Percentiles rank a stretch among this genome's conserved stretches.
These are phyloP conservation scores for Crocuta crocuta DNA, from an alignment of 2,113 vertebrate genomes.

Conservation along the genomic window DNA sequence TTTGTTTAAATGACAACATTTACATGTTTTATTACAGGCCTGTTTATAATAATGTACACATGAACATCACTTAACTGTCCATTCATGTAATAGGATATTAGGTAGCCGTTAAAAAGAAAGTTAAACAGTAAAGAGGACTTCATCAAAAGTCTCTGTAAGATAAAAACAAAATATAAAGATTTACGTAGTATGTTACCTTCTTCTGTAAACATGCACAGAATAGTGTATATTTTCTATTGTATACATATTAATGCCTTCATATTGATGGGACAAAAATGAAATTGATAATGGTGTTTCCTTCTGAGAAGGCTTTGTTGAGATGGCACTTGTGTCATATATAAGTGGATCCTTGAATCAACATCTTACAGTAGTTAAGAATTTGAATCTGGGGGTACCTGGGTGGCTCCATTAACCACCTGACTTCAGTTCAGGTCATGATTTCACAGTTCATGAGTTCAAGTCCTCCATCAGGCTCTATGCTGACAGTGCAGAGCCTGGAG, in stretches of 20 bases:
- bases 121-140: not conserved
- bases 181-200: not conserved
- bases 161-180: slow-evolving; percentile 9
- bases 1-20: not conserved
- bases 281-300: not conserved
- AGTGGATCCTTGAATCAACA: not conserved
- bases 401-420: no score
- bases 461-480: no score
- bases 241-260: not conserved
- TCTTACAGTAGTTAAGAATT: not conserved
- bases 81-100: not conserved
- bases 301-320: not conserved
- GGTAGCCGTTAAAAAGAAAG: not conserved
- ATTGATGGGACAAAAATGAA: not conserved
- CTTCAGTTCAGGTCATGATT: no score
- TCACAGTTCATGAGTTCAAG: no score
- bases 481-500: no score
- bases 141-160: not conserved
- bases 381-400: not conserved
- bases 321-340: not conserved
- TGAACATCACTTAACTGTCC: not conserved
- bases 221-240: not conserved
- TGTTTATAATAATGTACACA: not conserved
- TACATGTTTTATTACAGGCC: not conserved
- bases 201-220: not conserved